Conservation (phyloP, 2,113 vertebrate genomes). For the Scomber scombrus region DNA sequence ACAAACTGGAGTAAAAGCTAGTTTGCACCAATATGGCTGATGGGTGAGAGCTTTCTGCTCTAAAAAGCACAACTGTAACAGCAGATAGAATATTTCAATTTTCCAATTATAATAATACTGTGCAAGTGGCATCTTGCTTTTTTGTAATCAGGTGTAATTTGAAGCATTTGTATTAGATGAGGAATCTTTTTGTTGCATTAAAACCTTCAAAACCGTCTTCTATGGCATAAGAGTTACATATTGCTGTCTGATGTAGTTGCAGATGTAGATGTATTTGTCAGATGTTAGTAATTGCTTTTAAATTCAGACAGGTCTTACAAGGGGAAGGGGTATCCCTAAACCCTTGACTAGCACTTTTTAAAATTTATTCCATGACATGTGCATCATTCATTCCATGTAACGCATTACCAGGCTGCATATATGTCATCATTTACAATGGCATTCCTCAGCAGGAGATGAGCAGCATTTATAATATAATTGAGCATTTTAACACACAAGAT, state of each 20-base stretch:
- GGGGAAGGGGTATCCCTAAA: neutral
- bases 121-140: too few species aligned
- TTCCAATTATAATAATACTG: too few species aligned
- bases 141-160: too few species aligned
- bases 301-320: neutral
- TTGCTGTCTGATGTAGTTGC: too few species aligned
- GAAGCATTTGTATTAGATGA: too few species aligned
- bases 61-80: too few species aligned
- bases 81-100: too few species aligned
- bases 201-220: too few species aligned
- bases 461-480: neutral
- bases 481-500: neutral
- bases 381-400: constrained; percentile 16
- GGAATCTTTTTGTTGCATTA: too few species aligned
- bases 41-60: neutral
- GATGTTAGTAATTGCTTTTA: neutral
- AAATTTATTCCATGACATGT: constrained; percentile 16
- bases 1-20: neutral
- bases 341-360: neutral
- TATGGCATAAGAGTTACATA: too few species aligned
- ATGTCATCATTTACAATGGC: constrained; percentile 31
- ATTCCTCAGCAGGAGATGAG: neutral
- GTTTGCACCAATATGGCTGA: neutral
- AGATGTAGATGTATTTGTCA: too few species aligned
- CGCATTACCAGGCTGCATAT: constrained; percentile 16